A percentile compares a stretch with the other conserved stretches of the same genome.
phyloP scores from a whole-genome alignment of 1,140 invertebrate species.

The Drosophila simulans region DNA sequence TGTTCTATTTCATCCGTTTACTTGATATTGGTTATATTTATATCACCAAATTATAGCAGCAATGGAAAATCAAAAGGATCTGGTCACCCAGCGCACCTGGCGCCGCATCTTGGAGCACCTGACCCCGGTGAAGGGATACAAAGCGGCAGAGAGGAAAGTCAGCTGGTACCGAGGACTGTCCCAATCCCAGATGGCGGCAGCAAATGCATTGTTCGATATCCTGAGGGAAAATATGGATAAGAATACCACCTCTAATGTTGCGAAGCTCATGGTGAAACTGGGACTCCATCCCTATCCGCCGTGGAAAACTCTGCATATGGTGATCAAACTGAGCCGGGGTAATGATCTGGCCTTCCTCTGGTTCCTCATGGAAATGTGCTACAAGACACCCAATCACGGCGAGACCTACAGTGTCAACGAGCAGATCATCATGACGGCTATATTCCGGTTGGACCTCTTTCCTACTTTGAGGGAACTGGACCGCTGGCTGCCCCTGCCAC shows the following conservation, averaged over 20 bases:
- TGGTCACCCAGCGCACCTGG: neutral
- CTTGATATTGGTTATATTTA: neutral
- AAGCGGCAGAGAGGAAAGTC: neutral
- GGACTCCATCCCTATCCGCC: constrained; percentile 40
- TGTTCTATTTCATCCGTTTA: neutral
- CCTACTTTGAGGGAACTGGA: constrained; percentile 66
- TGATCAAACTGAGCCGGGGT: constrained; percentile 48
- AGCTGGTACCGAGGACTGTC: constrained; percentile 65
- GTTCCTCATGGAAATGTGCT: constrained; percentile 72
- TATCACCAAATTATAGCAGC: constrained; percentile 26
- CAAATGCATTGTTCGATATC: neutral
- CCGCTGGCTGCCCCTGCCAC: constrained; percentile 54
- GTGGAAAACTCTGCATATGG: neutral
- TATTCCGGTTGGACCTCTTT: constrained; percentile 65
- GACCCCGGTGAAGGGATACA: neutral
- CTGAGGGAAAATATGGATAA: constrained; percentile 48
- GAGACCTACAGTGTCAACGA: constrained; percentile 54
- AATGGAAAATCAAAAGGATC: neutral
- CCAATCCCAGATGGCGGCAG: constrained; percentile 36
- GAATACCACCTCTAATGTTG: constrained; percentile 4
- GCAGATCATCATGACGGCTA: constrained; percentile 66
- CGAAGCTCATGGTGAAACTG: constrained; percentile 18
- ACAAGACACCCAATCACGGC: constrained; percentile 33
- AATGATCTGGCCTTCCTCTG: constrained; percentile 74
- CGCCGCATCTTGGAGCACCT: constrained; percentile 2